Evolutionary conservation across 2,113 vertebrate species (phyloP).

Genomic region (Dicaeum eximium): DNA sequence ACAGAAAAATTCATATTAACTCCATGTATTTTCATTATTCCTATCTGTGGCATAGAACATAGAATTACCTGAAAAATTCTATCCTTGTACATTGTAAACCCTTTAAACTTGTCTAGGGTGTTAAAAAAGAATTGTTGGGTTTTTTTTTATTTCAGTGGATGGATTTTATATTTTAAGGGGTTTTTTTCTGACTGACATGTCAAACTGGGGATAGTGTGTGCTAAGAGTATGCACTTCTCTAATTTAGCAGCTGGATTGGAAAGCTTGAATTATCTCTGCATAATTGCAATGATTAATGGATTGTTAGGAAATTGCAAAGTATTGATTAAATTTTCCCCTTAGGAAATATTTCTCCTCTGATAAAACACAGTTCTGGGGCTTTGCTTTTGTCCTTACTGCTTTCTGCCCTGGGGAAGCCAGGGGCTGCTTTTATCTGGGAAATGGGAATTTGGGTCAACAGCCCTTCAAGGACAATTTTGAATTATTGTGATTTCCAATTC

Average conservation of each 20-base stretch:
- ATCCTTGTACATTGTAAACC: neutral
- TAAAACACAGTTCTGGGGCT: slow-evolving; percentile 6
- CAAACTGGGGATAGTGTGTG: neutral
- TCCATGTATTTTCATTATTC: neutral
- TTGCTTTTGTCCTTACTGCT: slow-evolving; percentile 5
- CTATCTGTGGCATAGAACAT: neutral
- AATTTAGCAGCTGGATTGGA: slow-evolving; percentile 57
- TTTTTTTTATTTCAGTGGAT: neutral
- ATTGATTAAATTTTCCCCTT: slow-evolving; percentile 57
- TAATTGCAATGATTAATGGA: slow-evolving; percentile 53
- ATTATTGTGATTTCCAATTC: neutral
- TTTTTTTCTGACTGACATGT: neutral
- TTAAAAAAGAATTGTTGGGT: neutral
- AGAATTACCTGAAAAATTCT: neutral
- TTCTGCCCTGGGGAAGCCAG: neutral
- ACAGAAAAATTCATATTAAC: neutral
- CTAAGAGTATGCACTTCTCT: neutral
- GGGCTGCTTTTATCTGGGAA: slow-evolving; percentile 19
- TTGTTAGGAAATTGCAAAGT: slow-evolving; percentile 56
- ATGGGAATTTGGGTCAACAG: slow-evolving; percentile 23
- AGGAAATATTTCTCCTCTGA: slow-evolving; percentile 47
- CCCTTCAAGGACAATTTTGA: neutral
- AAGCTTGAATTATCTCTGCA: slow-evolving; percentile 55
- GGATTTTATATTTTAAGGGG: neutral
- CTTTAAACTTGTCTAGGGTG: neutral